Conservation (phyloP, 1,140 invertebrate species). For the Vanessa tameamea region DNA sequence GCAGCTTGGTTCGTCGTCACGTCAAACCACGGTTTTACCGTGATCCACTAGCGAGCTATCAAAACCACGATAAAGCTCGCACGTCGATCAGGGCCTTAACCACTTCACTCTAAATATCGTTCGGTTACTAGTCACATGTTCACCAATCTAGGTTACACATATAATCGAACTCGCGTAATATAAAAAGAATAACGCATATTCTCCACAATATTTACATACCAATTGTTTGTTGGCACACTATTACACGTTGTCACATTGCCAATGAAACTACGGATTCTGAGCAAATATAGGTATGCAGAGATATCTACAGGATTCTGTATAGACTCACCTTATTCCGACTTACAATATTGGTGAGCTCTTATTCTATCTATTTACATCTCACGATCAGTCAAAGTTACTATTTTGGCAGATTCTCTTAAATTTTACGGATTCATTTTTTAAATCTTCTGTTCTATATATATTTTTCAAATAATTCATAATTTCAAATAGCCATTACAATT, state of each 20-base stretch:
- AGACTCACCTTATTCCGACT: slow-evolving; percentile 58
- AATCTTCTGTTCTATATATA: slow-evolving; percentile 22
- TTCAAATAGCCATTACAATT: slow-evolving; percentile 34
- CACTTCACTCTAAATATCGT: background rate
- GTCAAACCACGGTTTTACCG: no score
- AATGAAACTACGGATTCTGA: slow-evolving; percentile 68
- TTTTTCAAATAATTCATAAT: slow-evolving; percentile 26
- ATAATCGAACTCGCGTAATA: slow-evolving; percentile 22
- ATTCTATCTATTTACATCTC: slow-evolving; percentile 78
- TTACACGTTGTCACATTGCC: slow-evolving; percentile 61
- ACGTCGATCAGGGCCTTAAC: background rate
- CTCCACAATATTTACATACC: slow-evolving; percentile 59
- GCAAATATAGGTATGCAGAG: slow-evolving; percentile 78
- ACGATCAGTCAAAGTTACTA: slow-evolving; percentile 77
- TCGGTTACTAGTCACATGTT: background rate
- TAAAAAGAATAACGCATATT: slow-evolving; percentile 38
- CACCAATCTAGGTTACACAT: background rate
- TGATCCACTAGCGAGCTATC: no score
- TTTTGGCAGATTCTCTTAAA: slow-evolving; percentile 71
- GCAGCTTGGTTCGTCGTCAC: no score
- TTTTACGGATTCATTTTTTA: slow-evolving; percentile 46
- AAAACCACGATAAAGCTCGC: no score
- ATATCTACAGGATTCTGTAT: slow-evolving; percentile 73
- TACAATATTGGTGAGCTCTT: slow-evolving; percentile 70
- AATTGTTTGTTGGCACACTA: slow-evolving; percentile 73